Base-by-base conservation (phyloP, 2,888 invertebrate species). In the Megaustenia siamemsis region DNA sequence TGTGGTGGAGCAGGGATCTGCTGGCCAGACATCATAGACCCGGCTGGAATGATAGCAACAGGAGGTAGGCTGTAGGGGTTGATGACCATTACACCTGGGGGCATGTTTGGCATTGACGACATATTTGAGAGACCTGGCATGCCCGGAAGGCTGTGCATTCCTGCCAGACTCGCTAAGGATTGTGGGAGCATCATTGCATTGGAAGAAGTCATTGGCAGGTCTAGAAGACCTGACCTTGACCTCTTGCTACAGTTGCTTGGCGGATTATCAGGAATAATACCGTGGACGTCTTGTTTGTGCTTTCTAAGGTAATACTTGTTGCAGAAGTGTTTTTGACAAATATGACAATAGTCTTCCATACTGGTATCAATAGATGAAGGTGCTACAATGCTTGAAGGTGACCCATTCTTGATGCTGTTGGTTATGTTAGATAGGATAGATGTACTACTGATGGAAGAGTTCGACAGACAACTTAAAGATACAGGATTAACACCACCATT, bases 271-370 rank as follows among this genome's bases (percentile, higher is more conserved):
- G 91, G 92, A 80, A 89, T 89, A 80, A 94, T 93, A 69, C 94
- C 94, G 89, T 94, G 94, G 73, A 94, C 94, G 90, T 94, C 94
- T 82, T 92, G 91, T 88, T 93, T 93, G 89, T 94, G 94, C 86
- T 94, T 94, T 87, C 93, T 93, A 90, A 94, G 93, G 92, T 94
- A 94, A 92, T 94, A 94, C 90, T 94, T 94, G 92, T 94, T 94
- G 89, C 94, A 94, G 89, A 94, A 94, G 86, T 94, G 94, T 88
- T 94, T 94, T 90, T 94, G 92, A 89, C 94, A 94, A 24, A 94
- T 90, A 84, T 94, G 93, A 90, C 94, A 94, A 86, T 93, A 94
- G 88, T 94, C 94, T 85, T 94, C 94, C 91, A 93, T 92, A 85
- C 93, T 93, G 60, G 87, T 85, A 69, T 87, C 85, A 49, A 83